Conservation (phyloP, 2,797 vertebrate species). For the Sorex maritimensis region DNA sequence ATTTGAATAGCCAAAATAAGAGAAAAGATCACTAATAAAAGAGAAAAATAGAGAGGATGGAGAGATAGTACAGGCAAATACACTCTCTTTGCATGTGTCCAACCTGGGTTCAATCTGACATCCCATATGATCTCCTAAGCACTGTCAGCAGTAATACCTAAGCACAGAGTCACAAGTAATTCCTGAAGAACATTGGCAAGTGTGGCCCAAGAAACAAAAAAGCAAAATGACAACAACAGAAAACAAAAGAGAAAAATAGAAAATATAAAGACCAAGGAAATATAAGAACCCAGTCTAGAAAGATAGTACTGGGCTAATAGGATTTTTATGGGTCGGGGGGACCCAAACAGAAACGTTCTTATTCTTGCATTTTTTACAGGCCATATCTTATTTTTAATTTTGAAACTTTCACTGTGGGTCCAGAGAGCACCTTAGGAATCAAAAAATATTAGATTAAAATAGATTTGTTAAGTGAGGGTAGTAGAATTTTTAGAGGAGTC, state of each 20-base stretch:
- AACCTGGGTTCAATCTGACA: too few species aligned
- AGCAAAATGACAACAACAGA: too few species aligned
- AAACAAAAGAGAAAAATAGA: background rate
- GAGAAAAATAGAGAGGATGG: too few species aligned
- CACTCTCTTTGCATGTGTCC: too few species aligned
- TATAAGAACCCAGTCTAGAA: background rate
- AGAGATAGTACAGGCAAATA: too few species aligned
- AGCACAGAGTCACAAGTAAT: too few species aligned
- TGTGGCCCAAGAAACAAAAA: too few species aligned
- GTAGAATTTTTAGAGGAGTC: slow-evolving; percentile 13
- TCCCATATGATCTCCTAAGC: too few species aligned
- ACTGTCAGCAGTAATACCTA: too few species aligned
- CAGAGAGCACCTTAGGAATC: background rate
- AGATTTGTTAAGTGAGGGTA: background rate
- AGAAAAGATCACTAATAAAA: background rate
- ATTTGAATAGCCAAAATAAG: slow-evolving; percentile 16
- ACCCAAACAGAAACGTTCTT: background rate
- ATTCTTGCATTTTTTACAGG: background rate
- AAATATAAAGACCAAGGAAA: background rate
- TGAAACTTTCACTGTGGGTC: background rate
- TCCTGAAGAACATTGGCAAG: too few species aligned
- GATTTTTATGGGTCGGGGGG: background rate
- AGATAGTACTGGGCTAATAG: background rate
- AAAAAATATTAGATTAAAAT: slow-evolving; percentile 33
- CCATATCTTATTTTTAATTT: background rate